Percentiles rank a stretch among this genome's conserved stretches.
phyloP scores from a whole-genome alignment of 1,140 invertebrate genomes.

The Neodiprion virginianus region DNA sequence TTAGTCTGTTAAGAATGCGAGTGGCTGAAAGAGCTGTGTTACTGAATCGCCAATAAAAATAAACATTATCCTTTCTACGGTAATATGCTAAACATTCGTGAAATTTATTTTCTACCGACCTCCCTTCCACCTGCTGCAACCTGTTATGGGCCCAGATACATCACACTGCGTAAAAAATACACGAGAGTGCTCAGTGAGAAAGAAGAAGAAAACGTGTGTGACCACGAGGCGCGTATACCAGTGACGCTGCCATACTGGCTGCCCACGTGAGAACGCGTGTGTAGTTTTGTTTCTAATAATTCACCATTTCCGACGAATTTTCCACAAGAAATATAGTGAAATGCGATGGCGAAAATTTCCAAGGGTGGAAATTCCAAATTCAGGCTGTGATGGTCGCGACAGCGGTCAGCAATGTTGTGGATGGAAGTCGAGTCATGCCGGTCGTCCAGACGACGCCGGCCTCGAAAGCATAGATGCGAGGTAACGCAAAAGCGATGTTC shows the following conservation, averaged over 20 bases:
- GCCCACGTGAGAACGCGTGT: background rate
- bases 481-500: conserved; percentile 21
- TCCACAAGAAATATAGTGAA: conserved; percentile 16
- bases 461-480: conserved; percentile 13
- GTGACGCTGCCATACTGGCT: background rate
- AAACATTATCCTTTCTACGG: too few relatives aligned
- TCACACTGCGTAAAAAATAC: background rate
- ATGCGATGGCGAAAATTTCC: conserved; percentile 22
- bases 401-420: conserved; percentile 17
- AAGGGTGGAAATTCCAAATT: background rate
- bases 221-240: background rate
- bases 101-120: too few relatives aligned
- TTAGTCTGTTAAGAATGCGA: too few relatives aligned
- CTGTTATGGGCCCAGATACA: conserved; percentile 24
- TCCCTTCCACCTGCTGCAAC: background rate
- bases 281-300: background rate
- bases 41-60: too few relatives aligned
- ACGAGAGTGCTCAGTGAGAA: background rate
- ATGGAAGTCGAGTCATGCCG: conserved; percentile 11
- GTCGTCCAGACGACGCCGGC: background rate
- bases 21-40: too few relatives aligned
- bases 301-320: background rate
- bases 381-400: conserved; percentile 9
- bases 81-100: too few relatives aligned
- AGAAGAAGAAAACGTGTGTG: too few relatives aligned